Conservation (phyloP, 2,888 invertebrate genomes). For the Galerucella pusilla region DNA sequence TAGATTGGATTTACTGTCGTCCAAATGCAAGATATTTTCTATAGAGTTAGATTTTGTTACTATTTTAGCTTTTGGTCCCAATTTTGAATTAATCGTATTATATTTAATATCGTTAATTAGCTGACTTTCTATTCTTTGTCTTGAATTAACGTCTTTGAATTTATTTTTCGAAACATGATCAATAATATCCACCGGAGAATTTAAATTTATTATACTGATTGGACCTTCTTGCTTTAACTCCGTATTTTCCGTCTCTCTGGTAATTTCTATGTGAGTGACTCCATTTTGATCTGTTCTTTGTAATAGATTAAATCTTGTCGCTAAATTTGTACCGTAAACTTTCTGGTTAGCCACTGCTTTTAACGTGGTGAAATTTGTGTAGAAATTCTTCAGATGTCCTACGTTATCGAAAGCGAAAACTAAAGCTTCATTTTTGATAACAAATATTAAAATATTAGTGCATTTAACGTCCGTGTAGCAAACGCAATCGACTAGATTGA, state of each 20-base stretch:
- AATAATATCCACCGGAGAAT: slow-evolving; percentile 57
- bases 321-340: slow-evolving; percentile 55
- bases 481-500: slow-evolving; percentile 63
- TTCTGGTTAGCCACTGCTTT: slow-evolving; percentile 63
- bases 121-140: slow-evolving; percentile 50
- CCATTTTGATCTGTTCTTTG: slow-evolving; percentile 67
- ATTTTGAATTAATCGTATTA: slow-evolving; percentile 48
- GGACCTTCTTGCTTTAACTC: slow-evolving; percentile 38
- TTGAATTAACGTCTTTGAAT: slow-evolving; percentile 51
- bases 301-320: slow-evolving; percentile 63
- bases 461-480: slow-evolving; percentile 64
- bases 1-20: slow-evolving; percentile 49
- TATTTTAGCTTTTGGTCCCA: slow-evolving; percentile 46
- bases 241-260: slow-evolving; percentile 45
- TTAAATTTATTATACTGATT: slow-evolving; percentile 63
- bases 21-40: slow-evolving; percentile 56
- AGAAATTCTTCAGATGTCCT: slow-evolving; percentile 57
- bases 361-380: slow-evolving; percentile 62
- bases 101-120: slow-evolving; percentile 48
- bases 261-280: slow-evolving; percentile 67
- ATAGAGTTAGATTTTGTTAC: slow-evolving; percentile 54
- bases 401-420: slow-evolving; percentile 62
- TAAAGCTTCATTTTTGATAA: slow-evolving; percentile 61
- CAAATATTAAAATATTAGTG: slow-evolving; percentile 62
- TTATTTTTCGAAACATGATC: slow-evolving; percentile 40